Conservation (phyloP, 2,888 invertebrate genomes). For the Hydroisotoma schaefferi region DNA sequence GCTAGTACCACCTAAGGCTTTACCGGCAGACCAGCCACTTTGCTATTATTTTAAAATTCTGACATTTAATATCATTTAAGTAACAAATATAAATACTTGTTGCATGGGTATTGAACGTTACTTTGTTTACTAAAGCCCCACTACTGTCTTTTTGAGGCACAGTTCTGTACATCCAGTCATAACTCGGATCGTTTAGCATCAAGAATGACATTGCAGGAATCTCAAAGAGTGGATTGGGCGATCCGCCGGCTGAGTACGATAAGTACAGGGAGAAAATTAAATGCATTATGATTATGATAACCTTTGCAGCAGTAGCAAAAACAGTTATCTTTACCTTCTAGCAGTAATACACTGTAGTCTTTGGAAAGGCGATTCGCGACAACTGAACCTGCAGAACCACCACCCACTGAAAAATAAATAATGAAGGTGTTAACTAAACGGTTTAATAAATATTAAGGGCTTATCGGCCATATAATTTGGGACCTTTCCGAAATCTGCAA, state of each 20-base stretch:
- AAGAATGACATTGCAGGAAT: slow-evolving; percentile 34
- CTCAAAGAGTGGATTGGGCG: slow-evolving; percentile 7
- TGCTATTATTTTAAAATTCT: slow-evolving; percentile 5
- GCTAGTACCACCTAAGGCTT: slow-evolving; percentile 32
- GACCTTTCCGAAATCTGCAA: too few species aligned
- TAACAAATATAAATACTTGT: background rate
- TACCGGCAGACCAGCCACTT: slow-evolving; percentile 34
- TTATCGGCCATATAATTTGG: too few species aligned
- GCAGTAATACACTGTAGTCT: slow-evolving; percentile 14
- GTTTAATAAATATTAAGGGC: too few species aligned
- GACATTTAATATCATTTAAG: background rate
- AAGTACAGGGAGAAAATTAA: too few species aligned
- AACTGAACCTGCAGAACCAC: background rate
- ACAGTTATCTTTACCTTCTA: slow-evolving; percentile 33
- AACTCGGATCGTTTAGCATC: slow-evolving; percentile 27
- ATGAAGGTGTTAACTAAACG: background rate
- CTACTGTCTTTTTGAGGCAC: slow-evolving; percentile 35
- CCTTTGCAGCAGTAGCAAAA: background rate
- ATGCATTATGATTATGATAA: too few species aligned
- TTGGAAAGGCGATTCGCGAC: slow-evolving; percentile 5
- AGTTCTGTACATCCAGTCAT: slow-evolving; percentile 37
- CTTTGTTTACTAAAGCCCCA: slow-evolving; percentile 28
- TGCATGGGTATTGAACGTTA: slow-evolving; percentile 6
- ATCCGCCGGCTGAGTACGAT: background rate
- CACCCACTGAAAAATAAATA: background rate